Conservation (phyloP, 2,113 vertebrate genomes). For the Aegotheles bennettii region DNA sequence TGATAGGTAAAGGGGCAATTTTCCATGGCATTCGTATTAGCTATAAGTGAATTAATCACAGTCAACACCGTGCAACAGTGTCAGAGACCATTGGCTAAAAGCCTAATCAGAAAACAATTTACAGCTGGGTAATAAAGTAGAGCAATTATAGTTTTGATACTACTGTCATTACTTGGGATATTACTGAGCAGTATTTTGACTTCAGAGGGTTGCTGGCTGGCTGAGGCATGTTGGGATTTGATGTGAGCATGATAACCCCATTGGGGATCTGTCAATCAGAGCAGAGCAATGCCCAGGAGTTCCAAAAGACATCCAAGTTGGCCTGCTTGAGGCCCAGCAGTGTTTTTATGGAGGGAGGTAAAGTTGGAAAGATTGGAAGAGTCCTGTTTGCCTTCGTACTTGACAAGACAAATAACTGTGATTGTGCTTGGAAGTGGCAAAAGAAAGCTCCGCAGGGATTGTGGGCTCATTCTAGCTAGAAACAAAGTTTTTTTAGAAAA, state of each 20-base stretch:
- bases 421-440: slow-evolving; percentile 1
- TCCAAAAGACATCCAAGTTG: background rate
- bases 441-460: slow-evolving; percentile 7
- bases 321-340: background rate
- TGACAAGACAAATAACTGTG: slow-evolving; percentile 37
- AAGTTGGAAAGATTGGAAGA: background rate
- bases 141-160: background rate
- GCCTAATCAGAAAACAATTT: background rate
- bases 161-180: background rate
- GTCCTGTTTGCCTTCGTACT: background rate
- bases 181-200: background rate
- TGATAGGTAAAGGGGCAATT: background rate
- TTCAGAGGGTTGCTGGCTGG: background rate
- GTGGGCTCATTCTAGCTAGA: slow-evolving; percentile 21
- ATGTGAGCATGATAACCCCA: background rate
- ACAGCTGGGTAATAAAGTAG: background rate
- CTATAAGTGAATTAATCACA: background rate
- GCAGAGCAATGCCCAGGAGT: background rate
- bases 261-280: background rate
- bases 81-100: background rate
- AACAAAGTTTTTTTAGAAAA: background rate
- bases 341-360: background rate
- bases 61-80: background rate
- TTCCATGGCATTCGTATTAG: background rate
- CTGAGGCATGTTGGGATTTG: background rate